Base-by-base conservation (phyloP, 37 sponge, comb jelly and placozoan species). In the Amphimedon queenslandica region DNA sequence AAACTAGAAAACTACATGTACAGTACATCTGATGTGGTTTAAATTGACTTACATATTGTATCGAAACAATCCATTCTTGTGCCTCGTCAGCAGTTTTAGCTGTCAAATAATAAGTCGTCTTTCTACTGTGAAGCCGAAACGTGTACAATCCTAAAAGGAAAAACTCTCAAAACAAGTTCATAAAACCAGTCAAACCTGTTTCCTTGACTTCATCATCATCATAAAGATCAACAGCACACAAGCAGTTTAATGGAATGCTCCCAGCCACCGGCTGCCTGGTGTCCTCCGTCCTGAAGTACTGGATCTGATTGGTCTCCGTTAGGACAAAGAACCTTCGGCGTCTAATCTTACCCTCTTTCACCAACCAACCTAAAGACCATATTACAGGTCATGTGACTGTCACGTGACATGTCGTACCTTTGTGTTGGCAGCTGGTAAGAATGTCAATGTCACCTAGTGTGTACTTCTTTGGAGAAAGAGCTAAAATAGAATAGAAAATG, bases 241-340 rank as follows among this genome's bases (percentile, higher is more conserved):
- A 51, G n/a, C 89, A 77, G 80, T 93, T 85, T 31, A 93, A 82
- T 36, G 73, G 82, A 21, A 93, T 81, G 63, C 58, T 75, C 35
- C 94, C 94, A 1, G 82, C 74, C 13, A 81, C 68, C 28, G 87
- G 79, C 51, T 82, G 79, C 39, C 77, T 60, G 21, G 90, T 93
- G 83, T 93, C 94, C 64, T 84, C 83, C 10, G 80, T 43, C 72
- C 77, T 75, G 79, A 85, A 93, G 79, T 93, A 93, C 63, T 67
- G 82, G 33, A 93, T 78, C 77, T 82, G 83, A 25, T 74, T 69
- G 43, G 74, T 84, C 32, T 84, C 78, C 18, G 86, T 93, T 57
- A 93, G 80, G 13, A 93, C 83, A 84, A 88, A 93, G 83, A 74
- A 93, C 57, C 94, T 42, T 74, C 82, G 78, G 38, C 82, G 58